These are phyloP conservation scores for Ornithoptera priamus DNA, from an alignment of 2,888 invertebrate species.

Conservation along the genomic window DNA sequence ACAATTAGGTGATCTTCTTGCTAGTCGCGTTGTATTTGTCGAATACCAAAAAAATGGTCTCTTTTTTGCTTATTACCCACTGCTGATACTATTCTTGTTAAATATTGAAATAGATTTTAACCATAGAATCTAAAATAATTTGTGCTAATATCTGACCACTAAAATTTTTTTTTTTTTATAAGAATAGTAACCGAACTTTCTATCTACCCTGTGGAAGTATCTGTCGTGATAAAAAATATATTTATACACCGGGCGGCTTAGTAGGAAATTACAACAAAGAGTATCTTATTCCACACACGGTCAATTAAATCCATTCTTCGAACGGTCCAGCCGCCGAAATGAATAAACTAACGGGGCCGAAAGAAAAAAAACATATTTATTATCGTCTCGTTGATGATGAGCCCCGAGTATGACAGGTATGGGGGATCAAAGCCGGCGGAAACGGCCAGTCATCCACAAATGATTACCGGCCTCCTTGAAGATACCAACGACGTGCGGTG, in stretches of 20 bases:
- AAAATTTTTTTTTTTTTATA: too few species aligned
- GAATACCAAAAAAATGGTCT: too few species aligned
- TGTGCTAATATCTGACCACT: too few species aligned
- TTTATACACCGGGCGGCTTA: not conserved
- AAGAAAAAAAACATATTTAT: constrained; percentile 48
- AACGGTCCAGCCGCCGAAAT: constrained; percentile 48
- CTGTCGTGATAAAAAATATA: not conserved
- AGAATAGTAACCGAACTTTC: not conserved
- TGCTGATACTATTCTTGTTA: too few species aligned
- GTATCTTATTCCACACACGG: constrained; percentile 42
- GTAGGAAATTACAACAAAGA: constrained; percentile 30
- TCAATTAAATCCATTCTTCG: constrained; percentile 59
- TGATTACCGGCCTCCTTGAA: constrained; percentile 33
- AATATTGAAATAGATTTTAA: too few species aligned
- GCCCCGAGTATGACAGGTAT: constrained; percentile 69
- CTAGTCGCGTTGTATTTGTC: too few species aligned
- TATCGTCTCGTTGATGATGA: constrained; percentile 54
- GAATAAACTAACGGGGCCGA: constrained; percentile 52
- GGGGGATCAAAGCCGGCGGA: constrained; percentile 55
- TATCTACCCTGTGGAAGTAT: not conserved
- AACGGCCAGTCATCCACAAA: constrained; percentile 59
- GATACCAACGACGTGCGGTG: not conserved
- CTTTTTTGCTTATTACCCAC: too few species aligned
- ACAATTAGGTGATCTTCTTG: too few species aligned
- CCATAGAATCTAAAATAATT: too few species aligned